These are phyloP conservation scores for Typhlichthys subterraneus DNA, from an alignment of 2,797 vertebrate species.

Conservation along the genomic window DNA sequence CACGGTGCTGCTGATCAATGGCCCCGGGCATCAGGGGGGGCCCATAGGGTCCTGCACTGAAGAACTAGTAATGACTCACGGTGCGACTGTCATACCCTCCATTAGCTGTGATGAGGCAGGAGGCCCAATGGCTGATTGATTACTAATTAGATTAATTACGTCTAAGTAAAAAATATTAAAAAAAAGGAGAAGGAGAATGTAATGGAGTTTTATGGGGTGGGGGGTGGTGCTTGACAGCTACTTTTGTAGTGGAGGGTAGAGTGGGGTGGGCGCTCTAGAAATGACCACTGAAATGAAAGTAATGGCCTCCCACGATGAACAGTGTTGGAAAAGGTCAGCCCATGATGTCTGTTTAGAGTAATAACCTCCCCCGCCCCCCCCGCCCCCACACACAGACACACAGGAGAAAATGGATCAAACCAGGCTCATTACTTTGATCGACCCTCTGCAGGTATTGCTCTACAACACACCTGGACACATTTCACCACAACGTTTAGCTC, in stretches of 20 bases:
- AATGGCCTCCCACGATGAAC: slow-evolving; percentile 16
- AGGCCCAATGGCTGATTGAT: slow-evolving; percentile 76
- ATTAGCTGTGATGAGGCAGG: slow-evolving; percentile 71
- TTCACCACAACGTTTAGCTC: slow-evolving; percentile 13
- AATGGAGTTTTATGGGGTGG: slow-evolving; percentile 44
- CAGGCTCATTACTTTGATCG: slow-evolving; percentile 22
- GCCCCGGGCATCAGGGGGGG: slow-evolving; percentile 47
- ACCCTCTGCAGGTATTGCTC: slow-evolving; percentile 26
- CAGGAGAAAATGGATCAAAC: slow-evolving; percentile 32
- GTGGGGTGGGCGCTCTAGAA: slow-evolving; percentile 24
- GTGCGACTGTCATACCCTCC: slow-evolving; percentile 74
- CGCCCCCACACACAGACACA: not conserved
- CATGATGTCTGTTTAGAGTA: not conserved
- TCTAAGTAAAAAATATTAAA: slow-evolving; percentile 38
- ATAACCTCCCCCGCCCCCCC: slow-evolving; percentile 35
- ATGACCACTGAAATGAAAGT: slow-evolving; percentile 7
- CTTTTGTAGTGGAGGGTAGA: not conserved
- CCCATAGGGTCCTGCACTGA: slow-evolving; percentile 68
- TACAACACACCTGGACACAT: slow-evolving; percentile 12
- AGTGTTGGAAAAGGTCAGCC: slow-evolving; percentile 16
- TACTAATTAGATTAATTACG: slow-evolving; percentile 82
- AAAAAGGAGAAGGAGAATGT: slow-evolving; percentile 38
- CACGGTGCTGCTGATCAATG: slow-evolving; percentile 76
- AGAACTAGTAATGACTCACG: slow-evolving; percentile 81
- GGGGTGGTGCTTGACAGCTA: slow-evolving; percentile 19